Base-by-base conservation (phyloP, 2,113 vertebrate genomes). In the Motacilla tschutschensis region DNA sequence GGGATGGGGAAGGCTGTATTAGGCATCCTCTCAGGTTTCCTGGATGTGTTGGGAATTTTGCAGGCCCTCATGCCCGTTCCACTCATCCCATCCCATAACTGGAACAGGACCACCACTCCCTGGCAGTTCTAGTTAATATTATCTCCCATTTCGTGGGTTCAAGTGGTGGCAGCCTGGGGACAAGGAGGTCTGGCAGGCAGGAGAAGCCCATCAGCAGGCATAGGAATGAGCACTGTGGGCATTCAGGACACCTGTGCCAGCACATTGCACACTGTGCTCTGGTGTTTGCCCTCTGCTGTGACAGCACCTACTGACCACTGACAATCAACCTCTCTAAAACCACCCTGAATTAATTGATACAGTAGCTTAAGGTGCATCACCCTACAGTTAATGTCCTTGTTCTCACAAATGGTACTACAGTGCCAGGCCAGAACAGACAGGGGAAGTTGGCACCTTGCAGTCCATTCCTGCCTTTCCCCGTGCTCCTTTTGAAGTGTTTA, bases 81-180 rank as follows among this genome's bases (percentile, higher is more conserved):
- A 10, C 11, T 47, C 12, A 10, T 58, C 44, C 17, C 46, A 2
- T 36, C 60, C 33, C 15, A 8, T 41, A 35, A 21, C 20, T 58
- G 46, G 53, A 90, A 12, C 16, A 60, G 13, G 18, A 46, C 6
- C n/a, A 17, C 31, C 5, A 0, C 21, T 75, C 46, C 24, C 46
- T 48, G 29, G 11, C 31, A 20, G 9, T 58, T 58, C 25, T 16
- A 31, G 21, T 33, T 82, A 31, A 12, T 0, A 1, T 43, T 50
- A 6, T 17, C 13, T 69, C 48, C 28, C 12, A 12, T 28, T 46
- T 38, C 0, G 0, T 31, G n/a, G 9, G 29, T 17, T n/a, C 14
- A 28, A 11, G 22, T 66, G 12, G 14, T 41, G 63, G 20, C 75
- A 86, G 62, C 47, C 31, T 62, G 70, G 21, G 36, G 8, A n/a